Evolutionary conservation across 1,140 invertebrate genomes (phyloP).

Genomic region (Ips nitidus): DNA sequence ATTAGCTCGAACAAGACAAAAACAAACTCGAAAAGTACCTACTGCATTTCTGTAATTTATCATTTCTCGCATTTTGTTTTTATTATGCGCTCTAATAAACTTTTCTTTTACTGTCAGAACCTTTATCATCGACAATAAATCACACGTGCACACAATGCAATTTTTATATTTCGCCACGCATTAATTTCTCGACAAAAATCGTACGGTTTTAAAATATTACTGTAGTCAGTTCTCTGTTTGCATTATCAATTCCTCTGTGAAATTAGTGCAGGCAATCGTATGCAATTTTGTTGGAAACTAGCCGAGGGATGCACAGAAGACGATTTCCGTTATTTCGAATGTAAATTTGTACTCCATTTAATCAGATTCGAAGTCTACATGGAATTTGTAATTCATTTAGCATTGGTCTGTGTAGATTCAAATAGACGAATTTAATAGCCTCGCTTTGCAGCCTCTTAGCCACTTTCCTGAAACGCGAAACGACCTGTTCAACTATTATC

Average conservation of each 20-base stretch:
- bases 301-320: conserved; percentile 2
- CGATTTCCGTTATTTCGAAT: neutral
- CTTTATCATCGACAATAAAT: neutral
- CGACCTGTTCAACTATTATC: too few relatives aligned
- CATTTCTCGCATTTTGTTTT: too few relatives aligned
- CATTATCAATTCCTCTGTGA: neutral
- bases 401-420: neutral
- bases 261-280: conserved; percentile 1
- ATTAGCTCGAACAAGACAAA: too few relatives aligned
- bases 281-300: conserved; percentile 5
- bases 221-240: neutral
- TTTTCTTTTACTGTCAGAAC: neutral
- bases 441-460: too few relatives aligned
- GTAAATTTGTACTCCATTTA: neutral
- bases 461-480: too few relatives aligned
- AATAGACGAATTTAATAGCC: too few relatives aligned
- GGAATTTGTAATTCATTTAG: conserved; percentile 5
- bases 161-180: conserved; percentile 3
- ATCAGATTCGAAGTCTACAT: neutral
- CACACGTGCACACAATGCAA: neutral
- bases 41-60: too few relatives aligned
- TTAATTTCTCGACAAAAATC: conserved; percentile 2
- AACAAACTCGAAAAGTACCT: too few relatives aligned
- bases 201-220: neutral
- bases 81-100: neutral